Base-by-base conservation (phyloP, 2,113 vertebrate species). In the Kobus ellipsiprymnus region DNA sequence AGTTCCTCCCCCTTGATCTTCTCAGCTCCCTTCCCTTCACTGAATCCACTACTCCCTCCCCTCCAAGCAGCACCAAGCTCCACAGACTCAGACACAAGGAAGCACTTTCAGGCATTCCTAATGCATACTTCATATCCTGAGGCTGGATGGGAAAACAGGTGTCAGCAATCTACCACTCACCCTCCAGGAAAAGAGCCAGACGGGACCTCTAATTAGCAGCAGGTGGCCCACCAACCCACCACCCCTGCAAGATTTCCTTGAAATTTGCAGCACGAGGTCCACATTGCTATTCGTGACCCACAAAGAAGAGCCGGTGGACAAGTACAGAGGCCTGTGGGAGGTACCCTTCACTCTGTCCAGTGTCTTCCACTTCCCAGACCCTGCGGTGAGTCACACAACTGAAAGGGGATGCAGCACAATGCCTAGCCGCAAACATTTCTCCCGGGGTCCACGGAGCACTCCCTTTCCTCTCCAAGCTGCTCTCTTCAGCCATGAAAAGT, bases 111-210 rank as follows among this genome's bases (percentile, higher is more conserved):
- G 95, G 86, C 94, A 97, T 97, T 97, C 89, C 91, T 94, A 60
- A 88, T 8, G 55, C 60, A 97, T 86, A 96, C 95, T 97, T 94
- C 86, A 92, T 82, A 94, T 95, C 67, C 96, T 60, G 36, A 11
- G 94, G 85, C 85, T 94, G 96, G 95, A 96, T 87, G 96, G 92
- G 88, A 98, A 98, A 96, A 96, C 96, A 98, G 97, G 97, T 98
- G 98, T 97, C 98, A 97, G 91, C 97, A 98, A 97, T 97, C 96
- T 96, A 97, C 84, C 84, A 92, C 89, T 97, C 91, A 71, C 33
- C 57, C 88, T 77, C 81, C 97, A 98, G 97, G 96, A 97, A 98
- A 97, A 78, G 88, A 92, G 97, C 86, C 98, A 98, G 96, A 97
- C 92, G 40, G 88, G 89, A 30, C 40, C 91, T 87, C 95, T 97